Evolutionary conservation across 1,140 invertebrate genomes (phyloP), one percentile per base, ranked within the genome.

Genomic region (Armadillidium nasatum): DNA sequence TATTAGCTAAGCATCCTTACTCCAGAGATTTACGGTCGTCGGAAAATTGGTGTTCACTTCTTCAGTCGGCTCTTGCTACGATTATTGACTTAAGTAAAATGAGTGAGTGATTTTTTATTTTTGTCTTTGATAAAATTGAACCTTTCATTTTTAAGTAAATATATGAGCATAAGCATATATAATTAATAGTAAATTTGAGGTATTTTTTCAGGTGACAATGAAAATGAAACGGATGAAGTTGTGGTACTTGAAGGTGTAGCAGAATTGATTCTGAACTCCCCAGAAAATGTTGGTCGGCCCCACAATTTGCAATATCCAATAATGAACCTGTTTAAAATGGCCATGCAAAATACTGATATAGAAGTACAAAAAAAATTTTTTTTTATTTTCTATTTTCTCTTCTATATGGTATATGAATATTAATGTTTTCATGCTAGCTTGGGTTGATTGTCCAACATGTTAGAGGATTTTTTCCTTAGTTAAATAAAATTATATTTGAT

Each of bases 271-370:
- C 88, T 94, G 9, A 90, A 93, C 82, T 91, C 92, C 11, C 90
- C 92, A 0, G 87, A 90, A 6, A 88, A 91, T 77, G 91, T 95
- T 10, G 89, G 92, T 10, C 87, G 88, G 46, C 89, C 91, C 10
- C 90, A 91, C 1, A 92, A 93, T 82, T 84, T 98, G 44, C 92
- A 94, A 83, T 94, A 94, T 86, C 95, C 95, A 1, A 95, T 93
- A 83, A 93, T 97, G 79, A 96, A 97, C 87, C 90, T 97, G 80
- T 95, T 97, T 83, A 88, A 93, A 71, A 92, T 94, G 80, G 92
- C 93, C 81, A 88, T 97, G 78, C 91, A 95, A 83, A 92, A 90
- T 15, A 84, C 88, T 10, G 89, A 91, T 84, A 85, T 90, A 50
- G 85, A 89, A 83, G 93, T 95, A 84, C 86, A 85, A 84, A 60